A percentile compares a stretch with the other conserved stretches of the same genome.
Evolutionary conservation across 2,888 invertebrate species (phyloP).

Genomic region (Craniophora ligustri): DNA sequence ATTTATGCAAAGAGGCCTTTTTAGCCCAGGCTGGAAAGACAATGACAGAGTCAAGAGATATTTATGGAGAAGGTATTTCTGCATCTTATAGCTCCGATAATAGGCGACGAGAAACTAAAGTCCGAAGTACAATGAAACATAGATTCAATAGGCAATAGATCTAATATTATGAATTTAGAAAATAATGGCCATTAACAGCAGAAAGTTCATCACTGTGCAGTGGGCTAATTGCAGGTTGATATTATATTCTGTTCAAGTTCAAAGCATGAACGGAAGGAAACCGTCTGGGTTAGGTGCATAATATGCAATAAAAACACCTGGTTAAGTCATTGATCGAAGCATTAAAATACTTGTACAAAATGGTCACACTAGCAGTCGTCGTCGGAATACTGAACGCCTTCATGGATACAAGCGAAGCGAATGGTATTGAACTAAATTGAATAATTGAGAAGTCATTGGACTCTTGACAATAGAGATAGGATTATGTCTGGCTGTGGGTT

Average conservation of each 20-base stretch:
- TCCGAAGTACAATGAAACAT: too few species aligned
- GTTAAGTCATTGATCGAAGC: background rate
- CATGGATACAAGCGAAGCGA: background rate
- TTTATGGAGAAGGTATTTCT: too few species aligned
- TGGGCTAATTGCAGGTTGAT: slow-evolving; percentile 19
- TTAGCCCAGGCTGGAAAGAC: too few species aligned
- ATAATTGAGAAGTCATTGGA: slow-evolving; percentile 32
- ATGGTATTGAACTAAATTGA: slow-evolving; percentile 17
- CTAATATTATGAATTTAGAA: too few species aligned
- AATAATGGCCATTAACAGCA: too few species aligned
- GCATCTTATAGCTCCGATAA: too few species aligned
- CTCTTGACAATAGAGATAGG: slow-evolving; percentile 3
- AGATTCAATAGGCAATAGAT: too few species aligned
- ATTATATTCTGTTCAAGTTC: slow-evolving; percentile 26
- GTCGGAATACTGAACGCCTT: background rate
- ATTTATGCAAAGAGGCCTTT: too few species aligned
- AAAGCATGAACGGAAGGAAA: slow-evolving; percentile 38
- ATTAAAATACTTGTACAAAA: background rate
- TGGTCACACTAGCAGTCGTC: background rate
- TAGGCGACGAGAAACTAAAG: too few species aligned
- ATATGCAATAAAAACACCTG: background rate
- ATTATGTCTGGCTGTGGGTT: background rate
- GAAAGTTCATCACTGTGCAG: too few species aligned
- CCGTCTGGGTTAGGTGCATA: slow-evolving; percentile 23
- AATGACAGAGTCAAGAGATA: too few species aligned